phyloP scores from a whole-genome alignment of 1,140 invertebrate genomes.

The Drosophila teissieri region DNA sequence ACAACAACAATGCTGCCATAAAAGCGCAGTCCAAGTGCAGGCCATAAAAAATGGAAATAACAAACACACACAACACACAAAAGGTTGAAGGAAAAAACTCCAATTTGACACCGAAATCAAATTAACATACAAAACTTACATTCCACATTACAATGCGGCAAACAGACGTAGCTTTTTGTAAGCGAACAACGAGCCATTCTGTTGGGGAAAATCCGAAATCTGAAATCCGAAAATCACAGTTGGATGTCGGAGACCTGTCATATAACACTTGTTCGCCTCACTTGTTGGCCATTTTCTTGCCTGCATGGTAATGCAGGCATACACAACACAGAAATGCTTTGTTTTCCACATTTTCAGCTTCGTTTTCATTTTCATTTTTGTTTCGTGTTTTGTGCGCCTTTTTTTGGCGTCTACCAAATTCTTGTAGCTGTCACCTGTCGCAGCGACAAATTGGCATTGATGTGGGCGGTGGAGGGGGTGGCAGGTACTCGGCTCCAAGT shows the following conservation, averaged over 20 bases:
- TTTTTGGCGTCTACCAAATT: conserved; percentile 43
- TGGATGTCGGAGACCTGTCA: conserved; percentile 73
- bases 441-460: conserved; percentile 37
- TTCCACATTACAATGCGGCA: conserved; percentile 36
- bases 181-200: conserved; percentile 23
- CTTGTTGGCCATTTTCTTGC: conserved; percentile 34
- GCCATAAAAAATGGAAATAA: conserved; percentile 58
- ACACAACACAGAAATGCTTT: conserved; percentile 10
- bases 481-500: background rate
- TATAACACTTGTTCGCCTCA: conserved; percentile 45
- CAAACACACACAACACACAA: conserved; percentile 16
- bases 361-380: conserved; percentile 12
- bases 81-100: conserved; percentile 34
- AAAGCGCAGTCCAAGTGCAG: conserved; percentile 75
- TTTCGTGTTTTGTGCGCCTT: background rate
- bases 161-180: conserved; percentile 42
- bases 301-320: conserved; percentile 12
- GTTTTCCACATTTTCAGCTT: conserved; percentile 26
- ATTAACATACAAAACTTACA: conserved; percentile 79
- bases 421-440: conserved; percentile 25
- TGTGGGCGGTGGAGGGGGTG: background rate
- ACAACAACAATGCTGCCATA: conserved; percentile 38
- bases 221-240: conserved; percentile 56
- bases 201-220: conserved; percentile 4
- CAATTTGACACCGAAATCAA: conserved; percentile 79